Base-by-base conservation (phyloP, 2,888 invertebrate species). In the Agrotis puta region DNA sequence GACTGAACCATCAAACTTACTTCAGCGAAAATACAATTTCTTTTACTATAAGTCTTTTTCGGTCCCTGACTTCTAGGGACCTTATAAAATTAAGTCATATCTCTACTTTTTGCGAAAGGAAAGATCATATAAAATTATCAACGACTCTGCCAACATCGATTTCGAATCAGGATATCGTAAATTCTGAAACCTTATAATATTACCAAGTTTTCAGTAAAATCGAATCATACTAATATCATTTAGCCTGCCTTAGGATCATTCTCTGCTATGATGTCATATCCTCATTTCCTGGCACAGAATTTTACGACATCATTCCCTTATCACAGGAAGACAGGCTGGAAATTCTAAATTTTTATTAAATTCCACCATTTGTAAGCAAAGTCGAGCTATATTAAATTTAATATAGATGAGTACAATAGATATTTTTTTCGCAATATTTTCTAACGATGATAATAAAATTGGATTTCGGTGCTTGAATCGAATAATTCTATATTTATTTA, bases 281-380 rank as follows among this genome's bases (percentile, higher is more conserved):
- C 82, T 83, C 82, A 85, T 87, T 90, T 87, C 87, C 82, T 85
- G 81, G 72, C 85, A 81, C 79, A 82, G 85, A 80, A 87, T 90
- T 90, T 92, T 89, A 91, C 84, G 88, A 86, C 86, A 79, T 90
- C 81, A 92, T 92, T 85, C 84, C 77, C 88, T 88, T 92, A 92
- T 92, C 92, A 77, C 76, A 51, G 63, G 57, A 67, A 24, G 72
- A 79, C 90, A 90, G 90, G 87, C 89, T 83, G 70, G 74, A 78
- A 85, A 84, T 83, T 86, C 77, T 67, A 85, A 82, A 81, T 83
- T 82, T 82, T 87, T 85, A 85, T 85, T 83, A 79, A 80, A 81
- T 84, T 79, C 77, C 65, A 66, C 74, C 86, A 79, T 87, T 85
- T 80, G 79, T 76, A 87, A 74, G 84, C 69, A 79, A 79, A 73